Evolutionary conservation across 2,797 vertebrate genomes (phyloP).

Genomic region (Phalanger gymnotis): DNA sequence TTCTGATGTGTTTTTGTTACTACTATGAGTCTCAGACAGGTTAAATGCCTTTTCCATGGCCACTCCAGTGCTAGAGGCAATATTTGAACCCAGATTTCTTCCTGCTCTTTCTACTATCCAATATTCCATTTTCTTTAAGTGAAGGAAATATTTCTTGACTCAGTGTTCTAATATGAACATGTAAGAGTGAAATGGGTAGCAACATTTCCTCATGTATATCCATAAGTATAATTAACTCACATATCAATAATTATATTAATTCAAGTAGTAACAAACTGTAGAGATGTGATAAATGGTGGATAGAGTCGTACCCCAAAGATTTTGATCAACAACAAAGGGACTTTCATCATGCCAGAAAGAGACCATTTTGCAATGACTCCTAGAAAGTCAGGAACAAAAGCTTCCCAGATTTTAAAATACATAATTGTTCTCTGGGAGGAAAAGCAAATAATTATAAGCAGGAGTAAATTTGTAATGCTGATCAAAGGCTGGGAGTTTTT

Average conservation of each 20-base stretch:
- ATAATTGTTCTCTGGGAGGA: constrained; percentile 35
- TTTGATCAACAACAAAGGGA: constrained; percentile 8
- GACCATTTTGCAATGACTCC: constrained; percentile 21
- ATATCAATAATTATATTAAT: constrained; percentile 29
- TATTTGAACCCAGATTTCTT: background rate
- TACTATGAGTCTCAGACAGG: background rate
- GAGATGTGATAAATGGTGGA: constrained; percentile 32
- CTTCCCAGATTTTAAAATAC: constrained; percentile 27
- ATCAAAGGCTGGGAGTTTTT: constrained; percentile 16
- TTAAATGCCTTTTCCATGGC: background rate
- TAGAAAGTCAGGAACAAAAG: constrained; percentile 26
- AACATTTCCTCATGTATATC: background rate
- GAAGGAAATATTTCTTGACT: background rate
- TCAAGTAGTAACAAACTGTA: background rate
- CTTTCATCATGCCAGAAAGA: constrained; percentile 14
- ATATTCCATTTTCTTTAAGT: background rate
- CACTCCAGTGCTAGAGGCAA: background rate
- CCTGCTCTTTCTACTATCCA: background rate
- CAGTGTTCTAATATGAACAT: background rate
- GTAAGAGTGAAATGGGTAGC: background rate
- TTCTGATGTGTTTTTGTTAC: background rate
- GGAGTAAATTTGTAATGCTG: constrained; percentile 43
- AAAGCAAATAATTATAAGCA: constrained; percentile 19
- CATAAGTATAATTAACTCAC: constrained; percentile 31
- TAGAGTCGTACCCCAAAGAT: background rate